Conservation (phyloP, 1,140 invertebrate genomes). For the Drosophila lacertosa region DNA sequence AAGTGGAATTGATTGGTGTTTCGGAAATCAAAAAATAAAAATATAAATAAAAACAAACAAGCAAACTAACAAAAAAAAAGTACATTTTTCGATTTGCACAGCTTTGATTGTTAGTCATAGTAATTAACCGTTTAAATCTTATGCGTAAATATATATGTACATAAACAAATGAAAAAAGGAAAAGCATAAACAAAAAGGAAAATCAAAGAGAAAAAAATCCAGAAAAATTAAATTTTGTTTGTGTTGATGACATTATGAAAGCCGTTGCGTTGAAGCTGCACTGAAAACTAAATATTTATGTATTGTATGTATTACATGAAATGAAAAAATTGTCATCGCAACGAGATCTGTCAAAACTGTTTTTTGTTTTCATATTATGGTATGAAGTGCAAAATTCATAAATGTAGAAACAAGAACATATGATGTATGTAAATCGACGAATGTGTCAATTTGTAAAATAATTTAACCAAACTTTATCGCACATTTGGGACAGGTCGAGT, state of each 20-base stretch:
- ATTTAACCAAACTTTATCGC: slow-evolving; percentile 45
- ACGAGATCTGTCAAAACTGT: slow-evolving; percentile 36
- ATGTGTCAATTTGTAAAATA: slow-evolving; percentile 53
- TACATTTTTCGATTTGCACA: slow-evolving; percentile 48
- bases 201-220: background rate
- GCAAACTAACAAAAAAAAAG: slow-evolving; percentile 17
- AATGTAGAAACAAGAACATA: slow-evolving; percentile 41
- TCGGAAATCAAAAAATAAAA: slow-evolving; percentile 34
- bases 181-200: slow-evolving; percentile 4
- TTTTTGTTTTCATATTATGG: slow-evolving; percentile 34
- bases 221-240: slow-evolving; percentile 14
- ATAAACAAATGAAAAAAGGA: slow-evolving; percentile 11
- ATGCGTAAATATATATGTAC: slow-evolving; percentile 43
- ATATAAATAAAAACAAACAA: slow-evolving; percentile 6
- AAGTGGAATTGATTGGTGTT: slow-evolving; percentile 47
- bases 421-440: slow-evolving; percentile 50
- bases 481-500: slow-evolving; percentile 53
- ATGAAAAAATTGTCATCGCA: slow-evolving; percentile 32
- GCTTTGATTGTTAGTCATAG: slow-evolving; percentile 55
- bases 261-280: slow-evolving; percentile 42
- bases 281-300: slow-evolving; percentile 36
- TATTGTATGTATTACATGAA: slow-evolving; percentile 33
- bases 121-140: slow-evolving; percentile 47
- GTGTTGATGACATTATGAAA: slow-evolving; percentile 24
- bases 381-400: slow-evolving; percentile 17